Evolutionary conservation across 2,113 vertebrate species (phyloP).

Genomic region (Lethenteron reissneri): DNA sequence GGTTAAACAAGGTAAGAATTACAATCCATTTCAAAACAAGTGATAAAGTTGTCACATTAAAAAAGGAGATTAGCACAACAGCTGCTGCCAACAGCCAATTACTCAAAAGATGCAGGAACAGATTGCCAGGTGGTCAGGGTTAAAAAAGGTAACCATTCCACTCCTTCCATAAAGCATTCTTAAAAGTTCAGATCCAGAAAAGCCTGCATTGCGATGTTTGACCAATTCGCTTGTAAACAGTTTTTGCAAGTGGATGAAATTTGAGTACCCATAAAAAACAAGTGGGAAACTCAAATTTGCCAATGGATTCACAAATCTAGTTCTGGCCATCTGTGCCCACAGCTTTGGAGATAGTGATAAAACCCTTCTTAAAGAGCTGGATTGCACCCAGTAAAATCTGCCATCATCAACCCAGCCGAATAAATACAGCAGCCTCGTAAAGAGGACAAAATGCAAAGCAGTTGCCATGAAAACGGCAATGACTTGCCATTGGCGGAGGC

Average conservation of each 20-base stretch:
- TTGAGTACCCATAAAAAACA: too few relatives aligned
- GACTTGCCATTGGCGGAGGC: slow-evolving; percentile 52
- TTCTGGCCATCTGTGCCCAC: slow-evolving; percentile 16
- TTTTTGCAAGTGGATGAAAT: too few relatives aligned
- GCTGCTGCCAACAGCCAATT: not conserved
- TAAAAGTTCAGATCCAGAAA: too few relatives aligned
- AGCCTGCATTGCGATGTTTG: too few relatives aligned
- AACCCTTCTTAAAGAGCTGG: not conserved
- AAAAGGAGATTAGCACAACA: not conserved
- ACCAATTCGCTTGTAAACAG: too few relatives aligned
- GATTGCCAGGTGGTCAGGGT: too few relatives aligned
- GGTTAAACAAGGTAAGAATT: not conserved
- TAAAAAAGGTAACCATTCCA: slow-evolving; percentile 24
- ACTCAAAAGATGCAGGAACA: not conserved
- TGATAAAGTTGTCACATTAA: not conserved
- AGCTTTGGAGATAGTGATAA: not conserved
- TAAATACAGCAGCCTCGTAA: not conserved
- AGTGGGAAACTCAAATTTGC: too few relatives aligned
- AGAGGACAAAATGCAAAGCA: not conserved
- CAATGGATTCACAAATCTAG: too few relatives aligned
- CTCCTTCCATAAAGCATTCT: slow-evolving; percentile 17
- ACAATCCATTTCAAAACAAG: not conserved
- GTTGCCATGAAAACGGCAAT: slow-evolving; percentile 12
- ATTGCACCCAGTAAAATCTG: not conserved
- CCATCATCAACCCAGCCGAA: not conserved